Percentiles rank a stretch among this genome's conserved stretches.
phyloP scores from a whole-genome alignment of 2,797 vertebrate species.

The Spinibarbus caldwelli region DNA sequence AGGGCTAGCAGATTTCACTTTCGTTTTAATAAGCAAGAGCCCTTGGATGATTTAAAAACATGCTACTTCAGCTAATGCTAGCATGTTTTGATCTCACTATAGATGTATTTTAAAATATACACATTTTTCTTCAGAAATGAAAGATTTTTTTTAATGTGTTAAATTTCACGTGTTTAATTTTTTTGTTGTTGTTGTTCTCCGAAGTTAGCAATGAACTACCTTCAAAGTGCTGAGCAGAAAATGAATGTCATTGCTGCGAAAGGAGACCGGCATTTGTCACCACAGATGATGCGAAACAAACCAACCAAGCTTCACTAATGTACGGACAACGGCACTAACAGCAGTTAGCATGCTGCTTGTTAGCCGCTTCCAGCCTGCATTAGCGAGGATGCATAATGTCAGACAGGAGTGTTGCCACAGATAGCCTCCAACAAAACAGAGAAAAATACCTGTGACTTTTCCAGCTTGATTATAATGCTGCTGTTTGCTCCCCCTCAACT shows the following conservation, averaged over 20 bases:
- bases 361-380: slow-evolving; percentile 44
- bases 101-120: not conserved
- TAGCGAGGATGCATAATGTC: slow-evolving; percentile 51
- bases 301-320: slow-evolving; percentile 50
- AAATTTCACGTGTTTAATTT: no score
- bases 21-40: slow-evolving; percentile 3
- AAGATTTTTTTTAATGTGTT: not conserved
- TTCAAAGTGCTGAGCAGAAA: slow-evolving; percentile 17
- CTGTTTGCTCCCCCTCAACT: slow-evolving; percentile 71
- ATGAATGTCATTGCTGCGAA: slow-evolving; percentile 33
- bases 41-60: not conserved
- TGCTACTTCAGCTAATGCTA: slow-evolving; percentile 7
- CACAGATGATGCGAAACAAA: slow-evolving; percentile 37
- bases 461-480: slow-evolving; percentile 75
- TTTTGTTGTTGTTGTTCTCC: no score
- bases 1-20: not conserved
- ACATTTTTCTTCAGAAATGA: not conserved
- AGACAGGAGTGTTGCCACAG: slow-evolving; percentile 53
- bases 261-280: slow-evolving; percentile 31
- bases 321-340: slow-evolving; percentile 34
- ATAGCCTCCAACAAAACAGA: slow-evolving; percentile 58
- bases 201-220: slow-evolving; percentile 21
- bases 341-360: slow-evolving; percentile 52
- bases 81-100: not conserved
- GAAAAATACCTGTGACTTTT: slow-evolving; percentile 65